These are phyloP conservation scores for Drosophila seclusa DNA, from an alignment of 2,888 invertebrate species.

Conservation along the genomic window DNA sequence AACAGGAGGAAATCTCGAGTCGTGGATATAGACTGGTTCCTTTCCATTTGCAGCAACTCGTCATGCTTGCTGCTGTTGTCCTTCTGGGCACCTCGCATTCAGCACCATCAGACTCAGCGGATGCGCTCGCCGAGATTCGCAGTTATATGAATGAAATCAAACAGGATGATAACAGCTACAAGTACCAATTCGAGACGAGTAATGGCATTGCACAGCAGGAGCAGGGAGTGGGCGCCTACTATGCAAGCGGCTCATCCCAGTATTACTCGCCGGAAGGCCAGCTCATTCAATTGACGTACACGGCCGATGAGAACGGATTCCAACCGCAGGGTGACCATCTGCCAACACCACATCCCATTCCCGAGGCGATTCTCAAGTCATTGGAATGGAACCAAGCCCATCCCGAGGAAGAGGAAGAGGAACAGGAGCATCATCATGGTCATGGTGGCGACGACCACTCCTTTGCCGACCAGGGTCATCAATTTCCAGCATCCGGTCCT, in stretches of 20 bases:
- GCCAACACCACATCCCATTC: constrained; percentile 82
- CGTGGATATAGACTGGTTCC: constrained; percentile 9
- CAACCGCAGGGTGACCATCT: constrained; percentile 84
- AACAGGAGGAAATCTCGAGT: background rate
- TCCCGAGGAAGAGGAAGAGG: constrained; percentile 73
- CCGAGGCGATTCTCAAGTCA: constrained; percentile 75
- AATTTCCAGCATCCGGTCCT: constrained; percentile 50
- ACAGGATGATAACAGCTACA: constrained; percentile 84
- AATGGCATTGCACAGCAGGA: constrained; percentile 87
- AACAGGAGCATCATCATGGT: constrained; percentile 65
- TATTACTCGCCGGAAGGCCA: constrained; percentile 87
- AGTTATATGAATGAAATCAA: constrained; percentile 83
- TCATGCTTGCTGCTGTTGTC: constrained; percentile 51
- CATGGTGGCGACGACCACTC: constrained; percentile 27
- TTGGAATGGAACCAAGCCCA: constrained; percentile 76
- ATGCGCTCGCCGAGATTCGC: constrained; percentile 78
- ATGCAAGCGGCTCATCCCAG: constrained; percentile 85
- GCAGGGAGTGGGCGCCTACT: constrained; percentile 86
- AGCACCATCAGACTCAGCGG: constrained; percentile 69
- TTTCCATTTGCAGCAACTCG: constrained; percentile 64
- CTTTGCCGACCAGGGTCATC: constrained; percentile 16
- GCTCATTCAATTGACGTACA: constrained; percentile 84
- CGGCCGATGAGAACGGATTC: constrained; percentile 87
- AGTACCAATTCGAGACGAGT: constrained; percentile 86
- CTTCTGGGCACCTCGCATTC: constrained; percentile 33